Evolutionary conservation across 2,113 vertebrate species (phyloP), one percentile per base, ranked within the genome.

Genomic region (Lathamus discolor): DNA sequence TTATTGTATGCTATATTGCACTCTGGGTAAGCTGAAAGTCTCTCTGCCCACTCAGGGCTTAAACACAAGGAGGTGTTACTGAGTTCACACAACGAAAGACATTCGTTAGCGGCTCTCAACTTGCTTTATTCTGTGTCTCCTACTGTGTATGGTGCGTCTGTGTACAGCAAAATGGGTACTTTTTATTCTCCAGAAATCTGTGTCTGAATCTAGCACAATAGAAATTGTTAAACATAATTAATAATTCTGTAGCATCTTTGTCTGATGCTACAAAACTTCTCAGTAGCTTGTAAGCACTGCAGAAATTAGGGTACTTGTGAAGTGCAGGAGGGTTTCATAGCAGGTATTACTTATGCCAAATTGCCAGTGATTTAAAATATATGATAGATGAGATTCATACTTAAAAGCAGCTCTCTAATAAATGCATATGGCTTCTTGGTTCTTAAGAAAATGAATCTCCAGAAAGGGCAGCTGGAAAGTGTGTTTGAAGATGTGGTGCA

Each of bases 161-260:
- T 5, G 29, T 23, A 13, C 0, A 8, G 27, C 62, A 13, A 46
- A 72, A 29, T 2, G 13, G 44, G 16, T 25, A 43, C 1, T 0
- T 20, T 43, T 74, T 23, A 6, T 81, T 84, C 81, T 63, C 35
- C 22, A 39, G 49, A 24, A 75, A 63, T 14, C 28, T 13, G 2
- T 15, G 17, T 49, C 13, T 24, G n/a, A 49, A 29, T 67, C 52
- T 4, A 55, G 49, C 1, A 17, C 37, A 61, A 46, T 37, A 17
- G 33, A 52, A 86, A 43, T 19, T 17, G 33, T 78, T 86, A 31
- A 72, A 63, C 6, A 0, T 24, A 67, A 62, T 66, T 41, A 66
- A 43, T 55, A 72, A 7, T 78, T 82, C 28, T 68, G 35, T 31
- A 55, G 17, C 33, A 24, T 31, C 6, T 1, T 46, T 52, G 48